Percentiles rank a stretch among this genome's conserved stretches.
phyloP scores from a whole-genome alignment of 1,140 invertebrate genomes.

The Papilio dardanus region DNA sequence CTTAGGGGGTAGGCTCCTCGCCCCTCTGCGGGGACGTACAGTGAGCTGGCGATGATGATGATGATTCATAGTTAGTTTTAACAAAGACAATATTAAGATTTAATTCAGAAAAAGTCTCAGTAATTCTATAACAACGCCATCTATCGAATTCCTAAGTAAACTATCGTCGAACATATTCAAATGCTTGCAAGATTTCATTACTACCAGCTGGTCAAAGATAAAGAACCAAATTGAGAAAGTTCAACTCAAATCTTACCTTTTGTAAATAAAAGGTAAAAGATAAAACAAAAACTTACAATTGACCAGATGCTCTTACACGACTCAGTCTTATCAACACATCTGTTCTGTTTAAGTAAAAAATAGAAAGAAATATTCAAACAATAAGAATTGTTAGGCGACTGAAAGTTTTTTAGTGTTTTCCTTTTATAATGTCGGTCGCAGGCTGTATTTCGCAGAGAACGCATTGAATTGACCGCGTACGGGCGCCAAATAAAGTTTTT shows the following conservation, averaged over 20 bases:
- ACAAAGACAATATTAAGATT: too few species aligned
- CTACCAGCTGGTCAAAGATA: background rate
- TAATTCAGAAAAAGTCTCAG: too few species aligned
- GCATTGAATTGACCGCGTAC: constrained; percentile 33
- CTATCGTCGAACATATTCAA: background rate
- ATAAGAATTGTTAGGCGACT: constrained; percentile 40
- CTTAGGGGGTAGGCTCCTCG: too few species aligned
- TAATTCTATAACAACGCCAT: background rate
- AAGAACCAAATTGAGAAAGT: background rate
- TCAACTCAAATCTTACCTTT: background rate
- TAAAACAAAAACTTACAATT: background rate
- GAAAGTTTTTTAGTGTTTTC: constrained; percentile 34
- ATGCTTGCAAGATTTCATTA: background rate
- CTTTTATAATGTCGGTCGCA: constrained; percentile 33
- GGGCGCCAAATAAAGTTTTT: constrained; percentile 16
- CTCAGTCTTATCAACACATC: constrained; percentile 33
- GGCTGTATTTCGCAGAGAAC: constrained; percentile 40
- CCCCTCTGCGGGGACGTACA: too few species aligned
- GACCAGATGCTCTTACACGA: constrained; percentile 16
- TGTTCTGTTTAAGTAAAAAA: constrained; percentile 28
- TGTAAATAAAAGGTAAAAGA: background rate
- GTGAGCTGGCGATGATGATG: too few species aligned
- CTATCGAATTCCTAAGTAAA: background rate
- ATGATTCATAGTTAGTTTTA: too few species aligned
- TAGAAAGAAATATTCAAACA: constrained; percentile 36